Evolutionary conservation across 2,888 invertebrate genomes (phyloP), one percentile per base, ranked within the genome.

Genomic region (Geotrupes spiniger): DNA sequence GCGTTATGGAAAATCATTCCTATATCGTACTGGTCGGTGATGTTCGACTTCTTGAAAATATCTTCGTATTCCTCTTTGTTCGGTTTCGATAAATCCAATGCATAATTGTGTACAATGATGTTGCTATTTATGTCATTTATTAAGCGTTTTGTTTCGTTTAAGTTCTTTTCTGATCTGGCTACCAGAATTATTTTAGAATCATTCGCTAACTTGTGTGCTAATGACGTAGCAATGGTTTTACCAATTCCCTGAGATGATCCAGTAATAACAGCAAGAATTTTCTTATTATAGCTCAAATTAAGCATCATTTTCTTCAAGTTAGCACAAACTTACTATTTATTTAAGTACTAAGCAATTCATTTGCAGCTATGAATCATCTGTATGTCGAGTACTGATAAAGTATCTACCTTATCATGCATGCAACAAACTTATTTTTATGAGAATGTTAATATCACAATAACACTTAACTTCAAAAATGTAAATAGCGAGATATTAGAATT

Each of bases 211-310:
- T 42, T 78, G 72, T 53, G 80, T 77, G 0, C 88, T 79, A 54
- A 91, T 76, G 65, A 86, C 83, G 41, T 85, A 1, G 92, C 87
- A 49, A 94, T 79, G 43, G 86, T 81, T 58, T 82, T 79, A 4
- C 95, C 95, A 51, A 95, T 91, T 28, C 95, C 95, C 65, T 86
- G 82, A 42, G 91, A 91, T 1, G 92, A 88, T 8, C 95, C 95
- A 9, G 92, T 89, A 25, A 95, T 74, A 33, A 94, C 67, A 62
- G 82, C 78, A 61, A 81, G 79, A 6, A 79, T 78, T 36, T 78
- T 71, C 57, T 80, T 81, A 1, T 77, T 11, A 14, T 31, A 42
- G 9, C 31, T 14, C 11, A 42, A 16, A 10, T 8, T 14, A 12
- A 11, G 9, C 39, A 39, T 39, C 11, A 5, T 31, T 9, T 5